These are phyloP conservation scores for Chaetodon trifasciatus DNA, from an alignment of 2,797 vertebrate species.

Conservation along the genomic window DNA sequence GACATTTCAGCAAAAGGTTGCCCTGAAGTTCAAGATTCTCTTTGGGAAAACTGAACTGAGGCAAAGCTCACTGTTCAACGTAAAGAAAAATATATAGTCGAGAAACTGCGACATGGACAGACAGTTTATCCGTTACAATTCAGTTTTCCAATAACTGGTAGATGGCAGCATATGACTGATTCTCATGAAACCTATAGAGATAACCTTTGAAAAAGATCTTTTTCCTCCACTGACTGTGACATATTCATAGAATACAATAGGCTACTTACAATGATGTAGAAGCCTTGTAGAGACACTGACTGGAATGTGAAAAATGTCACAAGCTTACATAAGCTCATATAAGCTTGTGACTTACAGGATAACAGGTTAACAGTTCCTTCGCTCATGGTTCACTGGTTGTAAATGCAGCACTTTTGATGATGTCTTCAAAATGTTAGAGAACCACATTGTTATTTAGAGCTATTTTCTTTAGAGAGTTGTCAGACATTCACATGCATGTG, in stretches of 20 bases:
- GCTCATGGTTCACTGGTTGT: constrained; percentile 8
- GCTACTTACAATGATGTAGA: background rate
- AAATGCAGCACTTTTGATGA: constrained; percentile 8
- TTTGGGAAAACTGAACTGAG: background rate
- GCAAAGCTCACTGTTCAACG: background rate
- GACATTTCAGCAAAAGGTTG: constrained; percentile 12
- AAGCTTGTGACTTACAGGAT: too few species aligned
- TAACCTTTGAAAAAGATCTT: constrained; percentile 11
- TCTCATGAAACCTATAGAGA: constrained; percentile 2
- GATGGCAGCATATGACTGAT: constrained; percentile 13
- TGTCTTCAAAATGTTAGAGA: constrained; percentile 6
- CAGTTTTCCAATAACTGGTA: background rate
- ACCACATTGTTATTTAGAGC: background rate
- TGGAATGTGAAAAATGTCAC: background rate
- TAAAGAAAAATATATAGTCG: background rate
- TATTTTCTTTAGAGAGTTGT: background rate
- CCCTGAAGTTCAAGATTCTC: background rate
- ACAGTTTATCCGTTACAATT: background rate
- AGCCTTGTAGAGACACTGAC: background rate
- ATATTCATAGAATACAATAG: background rate
- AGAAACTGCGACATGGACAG: background rate
- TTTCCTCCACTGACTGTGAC: background rate
- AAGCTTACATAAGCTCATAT: too few species aligned
- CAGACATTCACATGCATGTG: background rate
- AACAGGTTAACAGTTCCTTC: background rate